phyloP scores from a whole-genome alignment of 2,888 invertebrate species.

The Nysson spinosus region DNA sequence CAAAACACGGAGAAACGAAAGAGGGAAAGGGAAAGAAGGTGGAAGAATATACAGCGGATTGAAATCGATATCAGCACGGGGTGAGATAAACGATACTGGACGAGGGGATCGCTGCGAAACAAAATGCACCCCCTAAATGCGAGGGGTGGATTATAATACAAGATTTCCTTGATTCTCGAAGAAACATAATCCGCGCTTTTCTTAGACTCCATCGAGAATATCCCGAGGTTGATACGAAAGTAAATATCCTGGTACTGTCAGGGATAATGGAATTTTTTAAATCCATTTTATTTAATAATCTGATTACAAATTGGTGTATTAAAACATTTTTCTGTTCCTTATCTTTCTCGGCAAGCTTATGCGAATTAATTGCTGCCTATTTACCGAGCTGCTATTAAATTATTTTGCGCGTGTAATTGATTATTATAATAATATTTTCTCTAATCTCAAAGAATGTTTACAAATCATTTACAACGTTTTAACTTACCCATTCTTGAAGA shows the following conservation, averaged over 20 bases:
- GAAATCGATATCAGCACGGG: slow-evolving; percentile 21
- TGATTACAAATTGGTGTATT: too few species aligned
- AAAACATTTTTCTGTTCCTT: too few species aligned
- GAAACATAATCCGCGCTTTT: too few species aligned
- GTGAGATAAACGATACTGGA: slow-evolving; percentile 27
- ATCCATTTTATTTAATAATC: too few species aligned
- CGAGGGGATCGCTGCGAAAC: neutral
- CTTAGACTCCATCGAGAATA: neutral
- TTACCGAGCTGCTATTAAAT: too few species aligned
- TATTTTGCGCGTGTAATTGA: too few species aligned
- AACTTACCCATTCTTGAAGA: too few species aligned
- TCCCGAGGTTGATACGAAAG: slow-evolving; percentile 10
- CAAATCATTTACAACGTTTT: too few species aligned
- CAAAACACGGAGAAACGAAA: slow-evolving; percentile 3
- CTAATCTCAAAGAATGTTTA: too few species aligned
- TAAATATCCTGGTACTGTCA: slow-evolving; percentile 2
- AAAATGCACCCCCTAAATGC: slow-evolving; percentile 33
- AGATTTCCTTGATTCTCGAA: slow-evolving; percentile 27
- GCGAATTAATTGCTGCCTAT: too few species aligned
- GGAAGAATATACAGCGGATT: slow-evolving; percentile 3
- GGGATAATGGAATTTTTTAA: neutral
- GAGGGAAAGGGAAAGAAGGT: neutral
- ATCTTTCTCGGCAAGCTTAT: too few species aligned
- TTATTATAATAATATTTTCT: too few species aligned
- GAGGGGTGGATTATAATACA: slow-evolving; percentile 30